Conservation (phyloP, 1,140 invertebrate species). For the Ceratoteleas bidentatus region DNA sequence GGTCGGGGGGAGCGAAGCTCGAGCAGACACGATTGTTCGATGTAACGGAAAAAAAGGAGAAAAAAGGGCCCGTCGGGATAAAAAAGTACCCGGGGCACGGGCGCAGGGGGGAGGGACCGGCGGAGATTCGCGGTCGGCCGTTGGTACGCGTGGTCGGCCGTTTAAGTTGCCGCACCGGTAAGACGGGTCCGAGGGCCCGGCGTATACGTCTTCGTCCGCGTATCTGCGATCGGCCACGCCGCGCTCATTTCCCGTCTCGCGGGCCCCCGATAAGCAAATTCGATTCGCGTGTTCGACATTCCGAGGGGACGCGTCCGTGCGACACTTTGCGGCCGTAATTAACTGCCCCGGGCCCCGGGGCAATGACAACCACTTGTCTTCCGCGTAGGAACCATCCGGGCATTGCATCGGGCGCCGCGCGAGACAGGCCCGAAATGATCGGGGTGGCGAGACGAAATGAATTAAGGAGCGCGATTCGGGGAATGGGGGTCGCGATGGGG, state of each 20-base stretch:
- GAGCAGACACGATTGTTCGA: conserved; percentile 65
- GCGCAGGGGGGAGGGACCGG: conserved; percentile 50
- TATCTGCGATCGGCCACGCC: conserved; percentile 63
- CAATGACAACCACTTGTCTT: conserved; percentile 34
- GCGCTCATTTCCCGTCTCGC: conserved; percentile 59
- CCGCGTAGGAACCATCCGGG: conserved; percentile 16
- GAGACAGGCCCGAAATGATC: background rate
- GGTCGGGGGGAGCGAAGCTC: conserved; percentile 28
- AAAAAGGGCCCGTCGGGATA: conserved; percentile 44
- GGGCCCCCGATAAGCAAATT: conserved; percentile 64
- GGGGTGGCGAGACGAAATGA: too few species aligned
- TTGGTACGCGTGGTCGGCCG: conserved; percentile 65
- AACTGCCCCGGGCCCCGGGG: conserved; percentile 11
- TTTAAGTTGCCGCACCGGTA: conserved; percentile 73
- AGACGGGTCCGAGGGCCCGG: conserved; percentile 63
- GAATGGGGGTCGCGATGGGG: too few species aligned
- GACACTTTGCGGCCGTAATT: conserved; percentile 50
- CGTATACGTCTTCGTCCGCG: conserved; percentile 63
- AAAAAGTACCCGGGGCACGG: conserved; percentile 34
- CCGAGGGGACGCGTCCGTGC: conserved; percentile 33
- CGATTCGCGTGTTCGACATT: conserved; percentile 62
- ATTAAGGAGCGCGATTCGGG: too few species aligned
- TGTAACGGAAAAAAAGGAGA: conserved; percentile 65
- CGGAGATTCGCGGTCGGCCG: conserved; percentile 61
- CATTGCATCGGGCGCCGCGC: background rate